These are phyloP conservation scores for Eurytoma adleriae DNA, from an alignment of 2,888 invertebrate species.

Conservation along the genomic window DNA sequence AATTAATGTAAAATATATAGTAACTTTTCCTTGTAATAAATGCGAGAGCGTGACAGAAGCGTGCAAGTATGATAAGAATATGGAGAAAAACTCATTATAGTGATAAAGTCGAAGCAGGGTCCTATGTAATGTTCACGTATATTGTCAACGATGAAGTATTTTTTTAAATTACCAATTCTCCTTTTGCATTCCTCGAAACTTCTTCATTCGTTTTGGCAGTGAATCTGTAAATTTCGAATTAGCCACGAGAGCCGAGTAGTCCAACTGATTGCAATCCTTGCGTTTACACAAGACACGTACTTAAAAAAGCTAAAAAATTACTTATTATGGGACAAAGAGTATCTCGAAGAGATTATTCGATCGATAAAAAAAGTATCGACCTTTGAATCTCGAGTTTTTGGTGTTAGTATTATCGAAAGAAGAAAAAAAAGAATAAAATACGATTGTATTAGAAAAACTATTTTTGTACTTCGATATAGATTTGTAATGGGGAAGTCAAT, in stretches of 20 bases:
- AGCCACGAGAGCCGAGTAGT: constrained; percentile 12
- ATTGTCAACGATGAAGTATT: background rate
- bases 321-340: constrained; percentile 23
- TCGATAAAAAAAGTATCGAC: constrained; percentile 45
- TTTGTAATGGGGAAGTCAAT: constrained; percentile 47
- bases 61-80: constrained; percentile 21
- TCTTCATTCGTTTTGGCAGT: background rate
- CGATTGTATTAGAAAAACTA: constrained; percentile 51
- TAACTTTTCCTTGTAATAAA: constrained; percentile 10
- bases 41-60: constrained; percentile 7
- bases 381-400: constrained; percentile 54
- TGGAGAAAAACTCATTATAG: constrained; percentile 26
- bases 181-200: too few relatives aligned
- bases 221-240: background rate
- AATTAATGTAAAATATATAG: constrained; percentile 1
- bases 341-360: constrained; percentile 43
- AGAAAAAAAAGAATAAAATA: constrained; percentile 34
- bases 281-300: constrained; percentile 26
- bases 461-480: constrained; percentile 52
- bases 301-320: constrained; percentile 7
- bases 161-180: background rate
- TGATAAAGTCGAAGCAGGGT: constrained; percentile 46
- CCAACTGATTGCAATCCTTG: constrained; percentile 31
- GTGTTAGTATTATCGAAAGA: constrained; percentile 18
- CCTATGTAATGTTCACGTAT: constrained; percentile 10